Conservation (phyloP, 2,888 invertebrate genomes). For the Scaptomyza cyrtandrae region DNA sequence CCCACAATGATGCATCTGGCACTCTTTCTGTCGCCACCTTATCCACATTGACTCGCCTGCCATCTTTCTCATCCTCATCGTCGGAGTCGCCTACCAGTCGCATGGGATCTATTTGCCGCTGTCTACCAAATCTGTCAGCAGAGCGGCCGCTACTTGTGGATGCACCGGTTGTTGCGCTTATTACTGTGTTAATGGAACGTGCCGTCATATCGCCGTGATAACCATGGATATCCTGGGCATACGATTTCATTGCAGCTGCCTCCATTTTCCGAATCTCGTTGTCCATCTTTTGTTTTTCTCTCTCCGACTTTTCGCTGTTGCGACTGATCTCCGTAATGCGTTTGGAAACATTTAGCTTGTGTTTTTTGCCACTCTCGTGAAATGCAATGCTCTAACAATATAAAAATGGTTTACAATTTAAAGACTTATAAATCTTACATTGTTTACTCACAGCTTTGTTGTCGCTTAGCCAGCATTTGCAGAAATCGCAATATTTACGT, state of each 20-base stretch:
- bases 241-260: conserved; percentile 94
- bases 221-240: conserved; percentile 90
- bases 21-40: conserved; percentile 77
- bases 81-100: conserved; percentile 82
- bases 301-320: conserved; percentile 92
- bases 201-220: conserved; percentile 82
- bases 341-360: conserved; percentile 95
- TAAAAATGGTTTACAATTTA: neutral
- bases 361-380: conserved; percentile 96
- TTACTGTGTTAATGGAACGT: conserved; percentile 77
- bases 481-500: conserved; percentile 97
- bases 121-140: conserved; percentile 72
- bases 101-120: conserved; percentile 82
- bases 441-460: conserved; percentile 91
- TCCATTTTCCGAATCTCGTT: conserved; percentile 95
- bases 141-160: conserved; percentile 86
- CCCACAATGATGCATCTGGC: conserved; percentile 88
- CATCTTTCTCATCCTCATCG: conserved; percentile 76
- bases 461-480: conserved; percentile 99
- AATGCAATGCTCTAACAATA: conserved; percentile 93
- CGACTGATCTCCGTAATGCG: conserved; percentile 93
- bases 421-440: neutral
- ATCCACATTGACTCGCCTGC: conserved; percentile 66
- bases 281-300: conserved; percentile 91
- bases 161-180: conserved; percentile 84